Evolutionary conservation across 30 jellyfish, hydroid and myxozoan species (phyloP).

Genomic region (Nemopilema nomurai): DNA sequence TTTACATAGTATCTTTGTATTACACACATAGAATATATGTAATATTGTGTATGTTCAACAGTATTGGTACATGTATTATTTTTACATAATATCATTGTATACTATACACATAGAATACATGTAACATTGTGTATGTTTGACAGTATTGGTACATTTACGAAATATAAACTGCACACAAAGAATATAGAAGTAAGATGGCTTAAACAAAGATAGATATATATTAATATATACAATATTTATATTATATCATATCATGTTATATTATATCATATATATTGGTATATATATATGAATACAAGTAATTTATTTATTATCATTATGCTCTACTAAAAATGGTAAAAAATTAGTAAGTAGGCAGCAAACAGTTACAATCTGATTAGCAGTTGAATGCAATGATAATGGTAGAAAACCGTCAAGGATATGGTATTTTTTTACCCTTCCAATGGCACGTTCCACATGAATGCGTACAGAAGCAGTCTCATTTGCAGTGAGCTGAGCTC

Average conservation of each 20-base stretch:
- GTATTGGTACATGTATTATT: not conserved
- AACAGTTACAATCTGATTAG: not conserved
- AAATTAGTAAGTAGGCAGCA: not conserved
- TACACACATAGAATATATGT: not conserved
- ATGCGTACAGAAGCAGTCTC: slow-evolving; percentile 24
- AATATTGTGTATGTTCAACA: not conserved
- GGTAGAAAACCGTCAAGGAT: not conserved
- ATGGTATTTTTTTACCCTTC: slow-evolving; percentile 23
- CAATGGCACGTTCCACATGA: slow-evolving; percentile 45
- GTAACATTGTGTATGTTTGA: too few species aligned
- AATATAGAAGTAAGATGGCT: too few species aligned
- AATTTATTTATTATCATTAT: too few species aligned
- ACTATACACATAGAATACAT: not conserved
- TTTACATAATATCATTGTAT: not conserved
- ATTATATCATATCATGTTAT: too few species aligned
- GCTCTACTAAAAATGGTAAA: not conserved
- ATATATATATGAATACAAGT: not conserved
- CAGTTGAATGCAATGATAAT: not conserved
- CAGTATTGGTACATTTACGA: too few species aligned
- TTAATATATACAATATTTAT: too few species aligned
- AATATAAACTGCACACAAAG: too few species aligned
- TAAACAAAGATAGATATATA: not conserved
- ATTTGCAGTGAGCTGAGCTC: slow-evolving; percentile 11
- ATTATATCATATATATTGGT: too few species aligned
- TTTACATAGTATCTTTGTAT: not conserved